A percentile compares a stretch with the other conserved stretches of the same genome.
These are phyloP conservation scores for Nymphalis c-album DNA, from an alignment of 2,888 invertebrate species.

Conservation along the genomic window DNA sequence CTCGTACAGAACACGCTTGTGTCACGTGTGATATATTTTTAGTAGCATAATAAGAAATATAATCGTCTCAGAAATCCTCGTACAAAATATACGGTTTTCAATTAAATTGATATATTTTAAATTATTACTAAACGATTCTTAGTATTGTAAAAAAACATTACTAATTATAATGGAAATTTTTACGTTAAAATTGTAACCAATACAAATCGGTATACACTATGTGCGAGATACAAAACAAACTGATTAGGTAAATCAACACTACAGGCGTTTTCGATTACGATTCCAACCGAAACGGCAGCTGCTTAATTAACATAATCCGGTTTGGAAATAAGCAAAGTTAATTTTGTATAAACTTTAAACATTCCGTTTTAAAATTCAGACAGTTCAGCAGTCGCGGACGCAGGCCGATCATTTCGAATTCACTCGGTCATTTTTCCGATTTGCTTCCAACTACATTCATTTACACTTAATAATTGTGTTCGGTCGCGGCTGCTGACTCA, in stretches of 20 bases:
- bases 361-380: constrained; percentile 51
- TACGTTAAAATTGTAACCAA: constrained; percentile 36
- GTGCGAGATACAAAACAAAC: constrained; percentile 55
- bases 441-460: constrained; percentile 64
- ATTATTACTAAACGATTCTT: background rate
- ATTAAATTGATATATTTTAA: background rate
- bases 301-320: constrained; percentile 67
- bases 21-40: constrained; percentile 24
- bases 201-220: constrained; percentile 42
- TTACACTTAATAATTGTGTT: constrained; percentile 75
- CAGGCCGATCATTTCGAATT: constrained; percentile 50
- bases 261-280: constrained; percentile 62
- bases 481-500: constrained; percentile 69
- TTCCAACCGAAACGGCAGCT: constrained; percentile 58
- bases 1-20: constrained; percentile 22
- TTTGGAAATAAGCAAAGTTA: constrained; percentile 63
- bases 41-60: constrained; percentile 27
- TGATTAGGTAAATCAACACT: constrained; percentile 68
- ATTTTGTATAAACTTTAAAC: constrained; percentile 61
- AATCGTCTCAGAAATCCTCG: constrained; percentile 12
- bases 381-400: constrained; percentile 46
- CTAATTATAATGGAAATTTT: background rate
- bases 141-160: background rate
- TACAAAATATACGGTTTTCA: background rate
- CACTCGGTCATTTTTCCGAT: constrained; percentile 54